Percentiles rank a stretch among this genome's conserved stretches.
These are phyloP conservation scores for Vireo altiloquus DNA, from an alignment of 2,113 vertebrate genomes.

Conservation along the genomic window DNA sequence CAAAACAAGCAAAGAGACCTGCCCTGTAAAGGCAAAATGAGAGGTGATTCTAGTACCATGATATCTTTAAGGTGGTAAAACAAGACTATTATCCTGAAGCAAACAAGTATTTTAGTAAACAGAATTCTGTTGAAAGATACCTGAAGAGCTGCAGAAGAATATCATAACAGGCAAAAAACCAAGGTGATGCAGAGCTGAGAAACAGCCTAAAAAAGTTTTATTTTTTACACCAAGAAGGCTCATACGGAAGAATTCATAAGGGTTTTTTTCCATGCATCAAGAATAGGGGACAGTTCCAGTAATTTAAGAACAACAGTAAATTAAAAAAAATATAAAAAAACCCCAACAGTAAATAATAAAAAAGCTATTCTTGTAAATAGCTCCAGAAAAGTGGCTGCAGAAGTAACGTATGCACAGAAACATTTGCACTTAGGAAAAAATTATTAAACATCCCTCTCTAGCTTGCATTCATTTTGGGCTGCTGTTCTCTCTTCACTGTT, in stretches of 20 bases:
- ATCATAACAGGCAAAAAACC: neutral
- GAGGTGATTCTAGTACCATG: neutral
- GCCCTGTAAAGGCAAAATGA: neutral
- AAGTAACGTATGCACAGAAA: neutral
- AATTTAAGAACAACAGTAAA: neutral
- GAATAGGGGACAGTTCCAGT: neutral
- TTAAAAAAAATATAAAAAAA: no score
- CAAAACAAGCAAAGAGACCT: neutral
- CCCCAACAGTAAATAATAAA: no score
- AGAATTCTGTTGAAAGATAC: neutral
- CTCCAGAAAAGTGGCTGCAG: neutral
- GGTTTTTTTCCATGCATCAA: neutral
- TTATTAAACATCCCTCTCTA: neutral
- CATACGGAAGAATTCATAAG: neutral
- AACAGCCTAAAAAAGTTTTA: neutral
- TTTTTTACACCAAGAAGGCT: neutral
- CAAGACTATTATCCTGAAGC: neutral
- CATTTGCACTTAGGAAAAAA: neutral
- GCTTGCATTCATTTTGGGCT: neutral
- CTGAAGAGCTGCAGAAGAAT: neutral
- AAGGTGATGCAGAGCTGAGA: neutral
- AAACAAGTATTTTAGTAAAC: neutral
- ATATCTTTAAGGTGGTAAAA: neutral
- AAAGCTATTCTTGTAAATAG: neutral
- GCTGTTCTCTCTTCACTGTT: neutral